These are phyloP conservation scores for Donacobius atricapilla DNA, from an alignment of 2,113 vertebrate genomes.

Conservation along the genomic window DNA sequence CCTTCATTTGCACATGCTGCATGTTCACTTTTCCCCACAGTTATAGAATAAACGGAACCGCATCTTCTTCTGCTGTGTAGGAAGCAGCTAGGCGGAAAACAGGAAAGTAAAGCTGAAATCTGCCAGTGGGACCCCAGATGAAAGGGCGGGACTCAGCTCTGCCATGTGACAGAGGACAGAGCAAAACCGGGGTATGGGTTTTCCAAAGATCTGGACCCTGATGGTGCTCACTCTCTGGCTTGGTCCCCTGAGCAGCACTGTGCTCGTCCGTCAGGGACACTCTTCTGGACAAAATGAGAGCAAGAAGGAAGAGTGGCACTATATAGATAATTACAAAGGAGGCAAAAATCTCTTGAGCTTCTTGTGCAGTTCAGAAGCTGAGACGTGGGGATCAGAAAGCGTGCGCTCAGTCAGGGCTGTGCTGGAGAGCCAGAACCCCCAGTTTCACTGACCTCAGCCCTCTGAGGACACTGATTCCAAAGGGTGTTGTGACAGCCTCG, in stretches of 20 bases:
- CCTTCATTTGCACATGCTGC: neutral
- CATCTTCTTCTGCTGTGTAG: neutral
- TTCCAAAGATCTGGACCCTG: neutral
- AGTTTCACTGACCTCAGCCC: neutral
- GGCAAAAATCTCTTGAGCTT: neutral
- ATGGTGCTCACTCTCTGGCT: fast-evolving
- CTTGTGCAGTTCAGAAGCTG: neutral
- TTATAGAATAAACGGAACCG: fast-evolving
- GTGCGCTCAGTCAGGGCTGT: neutral
- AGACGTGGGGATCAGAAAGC: neutral
- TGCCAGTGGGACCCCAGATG: fast-evolving
- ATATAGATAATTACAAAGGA: neutral
- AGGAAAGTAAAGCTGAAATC: neutral
- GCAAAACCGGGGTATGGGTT: neutral
- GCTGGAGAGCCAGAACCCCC: neutral
- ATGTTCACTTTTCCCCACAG: neutral
- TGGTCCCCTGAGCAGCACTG: neutral
- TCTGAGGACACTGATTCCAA: neutral
- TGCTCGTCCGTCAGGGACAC: neutral
- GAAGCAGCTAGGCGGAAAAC: neutral
- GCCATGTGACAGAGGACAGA: fast-evolving
- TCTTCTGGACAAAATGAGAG: neutral
- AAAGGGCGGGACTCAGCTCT: neutral
- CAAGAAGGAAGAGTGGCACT: neutral
- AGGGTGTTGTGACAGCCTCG: neutral